phyloP scores from a whole-genome alignment of 2,888 invertebrate species.

The Mesochorus sp. region DNA sequence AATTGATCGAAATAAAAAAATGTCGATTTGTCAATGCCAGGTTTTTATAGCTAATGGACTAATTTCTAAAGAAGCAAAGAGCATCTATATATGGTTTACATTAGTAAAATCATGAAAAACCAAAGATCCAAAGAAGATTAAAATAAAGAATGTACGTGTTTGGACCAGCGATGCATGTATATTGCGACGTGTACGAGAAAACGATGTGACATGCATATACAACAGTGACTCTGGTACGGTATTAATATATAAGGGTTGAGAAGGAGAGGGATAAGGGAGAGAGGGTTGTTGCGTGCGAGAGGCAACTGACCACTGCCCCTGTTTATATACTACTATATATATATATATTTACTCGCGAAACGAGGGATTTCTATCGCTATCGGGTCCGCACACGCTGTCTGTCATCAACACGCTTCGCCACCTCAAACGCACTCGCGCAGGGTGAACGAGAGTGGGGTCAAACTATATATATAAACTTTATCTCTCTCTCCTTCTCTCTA shows the following conservation, averaged over 20 bases:
- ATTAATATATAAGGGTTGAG: conserved; percentile 50
- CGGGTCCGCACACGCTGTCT: conserved; percentile 77
- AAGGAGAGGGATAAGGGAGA: conserved; percentile 33
- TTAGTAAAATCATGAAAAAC: too few species aligned
- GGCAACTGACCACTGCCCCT: conserved; percentile 70
- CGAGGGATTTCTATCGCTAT: conserved; percentile 61
- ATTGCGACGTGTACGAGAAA: conserved; percentile 21
- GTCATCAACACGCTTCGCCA: conserved; percentile 79
- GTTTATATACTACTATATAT: not conserved
- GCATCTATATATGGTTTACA: too few species aligned
- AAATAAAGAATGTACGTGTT: conserved; percentile 56
- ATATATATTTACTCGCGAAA: conserved; percentile 14
- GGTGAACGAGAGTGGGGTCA: not conserved
- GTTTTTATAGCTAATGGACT: too few species aligned
- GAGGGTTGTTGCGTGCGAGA: conserved; percentile 14
- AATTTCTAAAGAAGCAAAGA: too few species aligned
- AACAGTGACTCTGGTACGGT: conserved; percentile 31
- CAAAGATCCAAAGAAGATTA: conserved; percentile 69
- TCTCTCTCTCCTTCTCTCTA: conserved; percentile 27
- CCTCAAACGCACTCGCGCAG: conserved; percentile 77
- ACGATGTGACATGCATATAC: not conserved
- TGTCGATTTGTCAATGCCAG: too few species aligned
- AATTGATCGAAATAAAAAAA: too few species aligned
- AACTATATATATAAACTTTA: not conserved
- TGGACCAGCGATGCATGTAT: not conserved